Base-by-base conservation (phyloP, 2,888 invertebrate species). In the Litoditis marina region DNA sequence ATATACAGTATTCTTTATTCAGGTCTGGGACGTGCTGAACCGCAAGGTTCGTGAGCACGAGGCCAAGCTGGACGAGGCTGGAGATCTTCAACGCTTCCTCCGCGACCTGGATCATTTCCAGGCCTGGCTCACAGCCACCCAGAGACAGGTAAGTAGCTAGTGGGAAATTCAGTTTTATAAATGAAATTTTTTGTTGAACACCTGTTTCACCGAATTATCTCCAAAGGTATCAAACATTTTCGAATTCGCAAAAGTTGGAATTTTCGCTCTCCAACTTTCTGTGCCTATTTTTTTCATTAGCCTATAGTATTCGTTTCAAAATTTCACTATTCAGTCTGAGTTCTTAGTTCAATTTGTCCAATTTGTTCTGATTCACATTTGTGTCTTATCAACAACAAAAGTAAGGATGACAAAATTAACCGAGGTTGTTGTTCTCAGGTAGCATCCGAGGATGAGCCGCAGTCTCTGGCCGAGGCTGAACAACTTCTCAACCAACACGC, bases 51-150 rank as follows among this genome's bases (percentile, higher is more conserved):
- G 95, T 85, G 96, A 96, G 83, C 90, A 98, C 72, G 98, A 99
- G 85, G 90, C 95, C 1, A 95, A 96, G 84, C 86, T 99, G 83
- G 98, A 98, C 84, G 98, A 98, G 85, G 96, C 96, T 4, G 96
- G 96, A 52, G 98, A 99, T 83, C 87, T 99, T 75, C 98, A 99
- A 85, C 89, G 96, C 32, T 95, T 95, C 90, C 87, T 95, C 77
- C 90, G 96, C 69, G 96, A 98, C 84, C 89, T 99, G 81, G 99
- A 99, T 85, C 96, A 98, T 86, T 99, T 99, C 92, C 71, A 76
- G 69, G 90, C 92, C 0, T 98, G 96, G 96, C 88, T 99, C 76
- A 93, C 94, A 61, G 93, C 94, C 86, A 96, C 96, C 0, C 96
- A 98, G 87, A 95, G 94, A n/a, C 94, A 95, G 68, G 73, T 52